Base-by-base conservation (phyloP, 2,113 vertebrate genomes). In the Opisthocomus hoazin region DNA sequence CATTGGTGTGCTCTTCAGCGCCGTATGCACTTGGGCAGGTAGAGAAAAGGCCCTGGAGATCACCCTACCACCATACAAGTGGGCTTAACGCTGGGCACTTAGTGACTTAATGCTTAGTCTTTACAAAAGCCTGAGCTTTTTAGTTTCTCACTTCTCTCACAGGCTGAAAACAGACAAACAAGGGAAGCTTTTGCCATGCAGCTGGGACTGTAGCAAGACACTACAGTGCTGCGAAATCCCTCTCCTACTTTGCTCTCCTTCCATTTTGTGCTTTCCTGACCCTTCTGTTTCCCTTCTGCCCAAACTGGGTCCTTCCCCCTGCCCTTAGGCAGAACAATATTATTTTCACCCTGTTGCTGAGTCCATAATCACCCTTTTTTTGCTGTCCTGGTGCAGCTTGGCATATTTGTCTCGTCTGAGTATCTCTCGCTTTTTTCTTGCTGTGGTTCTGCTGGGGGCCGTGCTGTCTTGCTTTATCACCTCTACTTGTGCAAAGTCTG, bases 1-100 rank as follows among this genome's bases (percentile, higher is more conserved):
- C 24, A 21, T 22, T 37, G 68, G 27, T 1, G 1, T 36, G 10
- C 6, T 76, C 18, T 63, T 63, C 45, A 45, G 39, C 13, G 9
- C 17, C 0, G 0, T 48, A 18, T 18, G 20, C 12, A 23, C 30
- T 32, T 56, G 48, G 11, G 2, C 64, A 64, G 57, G 61, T 24
- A 39, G 27, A 75, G 14, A 41, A 89, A 57, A 48, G 29, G 15
- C 46, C 10, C 18, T 50, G 68, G 43, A 85, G 56, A 85, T 14
- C 27, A 71, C 7, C 2, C 11, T 48, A 4, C 17, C 16, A 24
- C 17, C 9, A 11, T 30, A 43, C 0, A 0, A 60, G 17, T 27
- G 24, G 32, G 10, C 16, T 87, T 56, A 87, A 29, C 3, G 4
- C 23, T 39, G 16, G 21, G 12, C 43, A 56, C 29, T 71, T 46